These are phyloP conservation scores for Ibycter americanus DNA, from an alignment of 2,797 vertebrate species.

Conservation along the genomic window DNA sequence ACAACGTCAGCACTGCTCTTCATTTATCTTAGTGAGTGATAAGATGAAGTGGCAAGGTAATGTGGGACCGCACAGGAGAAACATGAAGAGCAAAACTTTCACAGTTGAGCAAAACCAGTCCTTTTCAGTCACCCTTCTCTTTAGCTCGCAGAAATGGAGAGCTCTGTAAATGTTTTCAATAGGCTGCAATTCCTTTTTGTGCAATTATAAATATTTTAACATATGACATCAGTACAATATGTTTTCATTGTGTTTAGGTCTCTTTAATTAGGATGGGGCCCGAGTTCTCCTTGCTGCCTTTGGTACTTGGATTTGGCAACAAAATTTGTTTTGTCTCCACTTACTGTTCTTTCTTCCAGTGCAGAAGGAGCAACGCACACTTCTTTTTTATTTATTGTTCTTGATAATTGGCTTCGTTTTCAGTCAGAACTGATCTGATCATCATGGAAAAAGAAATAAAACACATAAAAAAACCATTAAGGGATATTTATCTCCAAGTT, in stretches of 20 bases:
- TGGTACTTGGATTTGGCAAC: conserved; percentile 70
- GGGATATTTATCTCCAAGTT: conserved; percentile 69
- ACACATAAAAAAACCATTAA: conserved; percentile 68
- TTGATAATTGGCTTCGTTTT: conserved; percentile 72
- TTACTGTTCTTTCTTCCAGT: conserved; percentile 56
- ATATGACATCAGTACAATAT: conserved; percentile 69
- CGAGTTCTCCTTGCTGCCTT: conserved; percentile 58
- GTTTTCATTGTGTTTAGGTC: conserved; percentile 71
- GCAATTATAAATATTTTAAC: conserved; percentile 73
- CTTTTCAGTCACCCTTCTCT: not conserved
- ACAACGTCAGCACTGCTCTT: not conserved
- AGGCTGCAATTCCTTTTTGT: conserved; percentile 56
- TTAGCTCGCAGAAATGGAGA: not conserved
- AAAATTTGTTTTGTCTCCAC: conserved; percentile 63
- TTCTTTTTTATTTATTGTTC: conserved; percentile 73
- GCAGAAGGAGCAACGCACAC: conserved; percentile 34
- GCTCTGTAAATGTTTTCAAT: conserved; percentile 55
- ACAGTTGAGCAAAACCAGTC: not conserved
- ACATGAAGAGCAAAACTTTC: conserved; percentile 6
- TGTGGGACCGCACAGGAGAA: conserved; percentile 16
- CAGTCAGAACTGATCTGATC: conserved; percentile 68
- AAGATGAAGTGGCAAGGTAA: not conserved
- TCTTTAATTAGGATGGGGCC: conserved; percentile 72
- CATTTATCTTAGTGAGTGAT: not conserved
- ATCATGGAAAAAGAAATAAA: conserved; percentile 73